A percentile compares a stretch with the other conserved stretches of the same genome.
These are phyloP conservation scores for Brachyhypopomus gauderio DNA, from an alignment of 2,113 vertebrate species.

Conservation along the genomic window DNA sequence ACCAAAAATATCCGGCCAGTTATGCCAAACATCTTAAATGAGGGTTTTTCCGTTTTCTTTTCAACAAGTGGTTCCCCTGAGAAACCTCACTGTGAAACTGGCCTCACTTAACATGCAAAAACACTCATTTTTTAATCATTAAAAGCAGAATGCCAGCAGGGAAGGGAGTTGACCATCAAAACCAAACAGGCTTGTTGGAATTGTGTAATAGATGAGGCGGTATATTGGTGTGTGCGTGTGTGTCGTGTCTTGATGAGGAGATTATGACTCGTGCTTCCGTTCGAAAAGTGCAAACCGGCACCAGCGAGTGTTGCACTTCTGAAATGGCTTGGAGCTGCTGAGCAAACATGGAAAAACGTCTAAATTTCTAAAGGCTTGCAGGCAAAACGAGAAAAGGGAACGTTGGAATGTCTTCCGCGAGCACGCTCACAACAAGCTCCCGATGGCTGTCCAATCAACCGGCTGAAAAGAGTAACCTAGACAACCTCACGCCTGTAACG, in stretches of 20 bases:
- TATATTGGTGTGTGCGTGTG: background rate
- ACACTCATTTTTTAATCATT: background rate
- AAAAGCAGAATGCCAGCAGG: background rate
- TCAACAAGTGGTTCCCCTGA: background rate
- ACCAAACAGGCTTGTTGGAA: background rate
- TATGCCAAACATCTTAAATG: too few species aligned
- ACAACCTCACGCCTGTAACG: slow-evolving; percentile 1
- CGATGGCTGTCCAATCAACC: slow-evolving; percentile 41
- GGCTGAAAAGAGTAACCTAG: slow-evolving; percentile 33
- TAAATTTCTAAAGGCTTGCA: slow-evolving; percentile 36
- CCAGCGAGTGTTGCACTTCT: slow-evolving; percentile 18
- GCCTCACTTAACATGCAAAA: too few species aligned
- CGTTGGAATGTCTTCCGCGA: background rate
- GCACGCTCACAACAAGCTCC: slow-evolving; percentile 14
- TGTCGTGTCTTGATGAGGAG: background rate
- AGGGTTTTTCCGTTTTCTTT: too few species aligned
- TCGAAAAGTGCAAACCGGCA: slow-evolving; percentile 31
- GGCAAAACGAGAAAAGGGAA: slow-evolving; percentile 38
- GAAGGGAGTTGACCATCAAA: background rate
- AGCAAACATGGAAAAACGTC: slow-evolving; percentile 47
- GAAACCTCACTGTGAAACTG: background rate
- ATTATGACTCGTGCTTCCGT: slow-evolving; percentile 42
- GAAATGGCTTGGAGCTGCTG: slow-evolving; percentile 44
- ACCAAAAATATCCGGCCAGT: background rate
- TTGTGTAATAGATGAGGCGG: background rate